Percentiles rank a stretch among this genome's conserved stretches.
These are phyloP conservation scores for Eospalax fontanierii DNA, from an alignment of 2,797 vertebrate genomes.

Conservation along the genomic window DNA sequence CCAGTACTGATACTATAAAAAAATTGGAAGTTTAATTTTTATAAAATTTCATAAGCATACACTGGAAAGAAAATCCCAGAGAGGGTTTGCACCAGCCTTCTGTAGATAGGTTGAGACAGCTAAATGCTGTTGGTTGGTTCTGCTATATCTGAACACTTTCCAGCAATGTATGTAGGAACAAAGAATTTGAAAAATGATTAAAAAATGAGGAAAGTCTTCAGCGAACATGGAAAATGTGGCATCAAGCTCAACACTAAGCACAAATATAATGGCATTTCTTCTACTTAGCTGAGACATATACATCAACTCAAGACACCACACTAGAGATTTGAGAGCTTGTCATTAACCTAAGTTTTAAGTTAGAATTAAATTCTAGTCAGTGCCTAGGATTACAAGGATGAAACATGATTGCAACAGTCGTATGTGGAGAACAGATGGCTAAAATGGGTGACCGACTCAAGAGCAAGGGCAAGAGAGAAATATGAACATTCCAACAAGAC, in stretches of 20 bases:
- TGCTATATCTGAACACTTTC: background rate
- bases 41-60: constrained; percentile 25
- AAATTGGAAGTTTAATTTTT: constrained; percentile 38
- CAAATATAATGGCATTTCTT: background rate
- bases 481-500: background rate
- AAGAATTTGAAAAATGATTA: constrained; percentile 51
- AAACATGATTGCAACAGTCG: background rate
- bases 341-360: background rate
- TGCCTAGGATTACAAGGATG: background rate
- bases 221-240: background rate
- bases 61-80: background rate
- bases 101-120: background rate
- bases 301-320: constrained; percentile 13
- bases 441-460: background rate
- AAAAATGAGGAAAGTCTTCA: background rate
- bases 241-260: constrained; percentile 20
- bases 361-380: background rate
- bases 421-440: background rate
- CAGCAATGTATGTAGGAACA: background rate
- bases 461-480: background rate
- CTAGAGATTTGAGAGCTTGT: background rate
- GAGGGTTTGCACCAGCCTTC: background rate
- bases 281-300: background rate
- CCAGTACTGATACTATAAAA: constrained; percentile 23
- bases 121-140: background rate